Evolutionary conservation across 2,113 vertebrate species (phyloP).

Genomic region (Melanotaenia duboulayi): DNA sequence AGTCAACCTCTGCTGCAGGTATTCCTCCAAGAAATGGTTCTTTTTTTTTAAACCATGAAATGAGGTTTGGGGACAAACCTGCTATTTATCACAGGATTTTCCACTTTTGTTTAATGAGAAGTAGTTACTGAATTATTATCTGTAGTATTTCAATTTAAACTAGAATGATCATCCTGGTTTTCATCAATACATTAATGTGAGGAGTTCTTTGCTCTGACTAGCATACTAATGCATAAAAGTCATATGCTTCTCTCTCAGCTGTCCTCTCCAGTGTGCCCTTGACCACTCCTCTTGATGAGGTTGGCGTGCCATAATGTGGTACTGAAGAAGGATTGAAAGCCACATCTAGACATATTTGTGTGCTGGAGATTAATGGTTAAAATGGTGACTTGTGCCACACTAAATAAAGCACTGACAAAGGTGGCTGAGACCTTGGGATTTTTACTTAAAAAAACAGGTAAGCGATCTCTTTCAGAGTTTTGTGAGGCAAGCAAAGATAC

Average conservation of each 20-base stretch:
- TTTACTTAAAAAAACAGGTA: slow-evolving; percentile 20
- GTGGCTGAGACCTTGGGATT: slow-evolving; percentile 3
- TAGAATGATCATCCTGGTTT: slow-evolving; percentile 49
- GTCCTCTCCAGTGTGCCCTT: slow-evolving; percentile 44
- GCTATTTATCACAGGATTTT: slow-evolving; percentile 36
- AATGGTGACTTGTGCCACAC: slow-evolving; percentile 30
- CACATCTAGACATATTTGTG: slow-evolving; percentile 45
- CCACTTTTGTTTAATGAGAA: slow-evolving; percentile 31
- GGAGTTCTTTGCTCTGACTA: slow-evolving; percentile 22
- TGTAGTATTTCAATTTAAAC: slow-evolving; percentile 55
- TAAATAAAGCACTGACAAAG: slow-evolving; percentile 45
- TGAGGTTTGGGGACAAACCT: slow-evolving; percentile 50
- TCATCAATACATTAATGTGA: slow-evolving; percentile 43
- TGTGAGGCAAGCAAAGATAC: neutral
- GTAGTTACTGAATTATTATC: slow-evolving; percentile 62
- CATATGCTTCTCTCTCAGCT: slow-evolving; percentile 32
- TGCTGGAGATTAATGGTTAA: slow-evolving; percentile 41
- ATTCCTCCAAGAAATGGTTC: slow-evolving; percentile 24
- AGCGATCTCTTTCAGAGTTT: slow-evolving; percentile 22
- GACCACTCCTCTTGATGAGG: slow-evolving; percentile 53
- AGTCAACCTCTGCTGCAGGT: slow-evolving; percentile 32
- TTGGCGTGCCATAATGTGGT: slow-evolving; percentile 47
- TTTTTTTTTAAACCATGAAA: slow-evolving; percentile 59
- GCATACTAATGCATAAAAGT: slow-evolving; percentile 47
- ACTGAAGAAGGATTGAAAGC: slow-evolving; percentile 38